phyloP scores from a whole-genome alignment of 2,797 vertebrate genomes.

The Kryptolebias ocellatus region DNA sequence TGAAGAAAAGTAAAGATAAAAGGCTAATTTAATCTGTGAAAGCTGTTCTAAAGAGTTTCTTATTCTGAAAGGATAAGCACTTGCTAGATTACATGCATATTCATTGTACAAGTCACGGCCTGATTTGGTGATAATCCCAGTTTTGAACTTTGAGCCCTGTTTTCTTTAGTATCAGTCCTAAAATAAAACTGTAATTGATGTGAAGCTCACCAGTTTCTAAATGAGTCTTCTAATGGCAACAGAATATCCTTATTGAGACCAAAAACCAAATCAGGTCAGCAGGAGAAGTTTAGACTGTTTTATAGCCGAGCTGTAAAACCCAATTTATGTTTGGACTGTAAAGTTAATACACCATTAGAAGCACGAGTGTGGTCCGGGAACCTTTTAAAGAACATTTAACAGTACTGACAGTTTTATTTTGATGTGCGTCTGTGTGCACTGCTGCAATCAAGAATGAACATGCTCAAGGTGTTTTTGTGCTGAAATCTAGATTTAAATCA shows the following conservation, averaged over 20 bases:
- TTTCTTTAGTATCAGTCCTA: not conserved
- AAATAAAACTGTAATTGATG: slow-evolving; percentile 1
- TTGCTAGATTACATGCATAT: not conserved
- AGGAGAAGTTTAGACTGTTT: slow-evolving; percentile 47
- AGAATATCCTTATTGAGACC: slow-evolving; percentile 15
- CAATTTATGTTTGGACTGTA: slow-evolving; percentile 58
- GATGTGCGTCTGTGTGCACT: slow-evolving; percentile 4
- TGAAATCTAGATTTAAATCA: not conserved
- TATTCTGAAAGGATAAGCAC: slow-evolving; percentile 9
- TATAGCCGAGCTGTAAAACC: slow-evolving; percentile 57
- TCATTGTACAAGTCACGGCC: not conserved
- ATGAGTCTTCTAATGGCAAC: slow-evolving; percentile 22
- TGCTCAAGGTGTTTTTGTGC: slow-evolving; percentile 9
- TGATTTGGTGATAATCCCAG: slow-evolving; percentile 2
- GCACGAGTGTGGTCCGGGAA: slow-evolving; percentile 61
- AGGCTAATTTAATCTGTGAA: not conserved
- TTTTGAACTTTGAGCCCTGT: not conserved
- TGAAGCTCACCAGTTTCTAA: slow-evolving; percentile 6
- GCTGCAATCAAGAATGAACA: slow-evolving; percentile 3
- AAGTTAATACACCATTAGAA: slow-evolving; percentile 53
- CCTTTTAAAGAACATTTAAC: slow-evolving; percentile 50
- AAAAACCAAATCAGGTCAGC: slow-evolving; percentile 40
- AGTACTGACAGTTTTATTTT: slow-evolving; percentile 41
- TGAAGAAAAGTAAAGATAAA: slow-evolving; percentile 3
- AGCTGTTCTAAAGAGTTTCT: slow-evolving; percentile 1